A percentile compares a stretch with the other conserved stretches of the same genome.
Conservation (phyloP, 2,888 invertebrate genomes). For the Pocota personata region DNA sequence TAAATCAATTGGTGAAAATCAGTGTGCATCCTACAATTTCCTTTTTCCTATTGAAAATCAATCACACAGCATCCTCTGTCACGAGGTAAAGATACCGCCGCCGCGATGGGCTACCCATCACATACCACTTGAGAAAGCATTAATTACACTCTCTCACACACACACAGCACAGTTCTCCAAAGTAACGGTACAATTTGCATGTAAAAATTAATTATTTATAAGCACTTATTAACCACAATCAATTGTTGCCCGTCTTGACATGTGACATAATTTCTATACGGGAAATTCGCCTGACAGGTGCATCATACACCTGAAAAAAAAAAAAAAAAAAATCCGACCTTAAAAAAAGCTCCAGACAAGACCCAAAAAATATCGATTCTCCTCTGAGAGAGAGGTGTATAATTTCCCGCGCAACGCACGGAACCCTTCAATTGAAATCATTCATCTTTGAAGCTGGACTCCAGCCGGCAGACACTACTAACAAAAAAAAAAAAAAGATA, state of each 20-base stretch:
- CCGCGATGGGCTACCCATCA: conserved; percentile 36
- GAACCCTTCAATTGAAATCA: conserved; percentile 42
- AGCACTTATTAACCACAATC: conserved; percentile 49
- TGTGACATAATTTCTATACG: conserved; percentile 59
- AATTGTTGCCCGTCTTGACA: conserved; percentile 20
- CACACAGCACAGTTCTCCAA: background rate
- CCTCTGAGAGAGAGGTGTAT: conserved; percentile 10
- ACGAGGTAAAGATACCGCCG: conserved; percentile 27
- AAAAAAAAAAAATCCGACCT: background rate
- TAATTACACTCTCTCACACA: conserved; percentile 42
- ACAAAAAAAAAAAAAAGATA: background rate
- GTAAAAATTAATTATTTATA: conserved; percentile 64
- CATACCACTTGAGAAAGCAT: conserved; percentile 57
- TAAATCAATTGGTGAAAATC: conserved; percentile 39
- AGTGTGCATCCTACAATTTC: conserved; percentile 45
- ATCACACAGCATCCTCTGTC: conserved; percentile 48
- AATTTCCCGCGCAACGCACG: conserved; percentile 35
- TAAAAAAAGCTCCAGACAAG: conserved; percentile 17
- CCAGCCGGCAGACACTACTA: background rate
- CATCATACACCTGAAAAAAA: background rate
- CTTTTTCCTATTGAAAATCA: conserved; percentile 62
- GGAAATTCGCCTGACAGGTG: conserved; percentile 43
- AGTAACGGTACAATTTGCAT: conserved; percentile 66
- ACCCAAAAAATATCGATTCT: background rate
- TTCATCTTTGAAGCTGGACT: conserved; percentile 36